Evolutionary conservation across 2,797 vertebrate genomes (phyloP).

Genomic region (Mormyrus proboscirostris): DNA sequence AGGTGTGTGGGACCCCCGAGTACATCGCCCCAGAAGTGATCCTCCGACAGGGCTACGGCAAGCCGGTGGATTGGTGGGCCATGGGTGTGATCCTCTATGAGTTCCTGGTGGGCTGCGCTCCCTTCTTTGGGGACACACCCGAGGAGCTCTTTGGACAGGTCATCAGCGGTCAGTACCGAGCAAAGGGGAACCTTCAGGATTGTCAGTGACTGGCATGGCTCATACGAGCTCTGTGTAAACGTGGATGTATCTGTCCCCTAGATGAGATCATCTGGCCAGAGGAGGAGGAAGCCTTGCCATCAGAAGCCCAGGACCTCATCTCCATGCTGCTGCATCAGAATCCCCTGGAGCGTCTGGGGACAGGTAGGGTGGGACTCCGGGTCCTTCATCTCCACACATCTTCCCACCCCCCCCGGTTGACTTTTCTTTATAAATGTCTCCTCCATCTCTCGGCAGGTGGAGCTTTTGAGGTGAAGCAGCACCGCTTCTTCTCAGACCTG

Average conservation of each 20-base stretch:
- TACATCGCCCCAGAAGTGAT: conserved; percentile 97
- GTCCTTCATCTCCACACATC: background rate
- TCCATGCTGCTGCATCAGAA: conserved; percentile 82
- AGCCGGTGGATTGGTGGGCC: conserved; percentile 97
- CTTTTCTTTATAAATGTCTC: background rate
- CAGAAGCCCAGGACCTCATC: conserved; percentile 88
- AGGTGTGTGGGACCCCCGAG: conserved; percentile 94
- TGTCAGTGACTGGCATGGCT: background rate
- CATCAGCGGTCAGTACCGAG: conserved; percentile 78
- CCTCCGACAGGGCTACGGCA: conserved; percentile 91
- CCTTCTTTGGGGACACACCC: conserved; percentile 93
- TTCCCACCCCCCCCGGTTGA: background rate
- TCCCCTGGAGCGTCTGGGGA: conserved; percentile 86
- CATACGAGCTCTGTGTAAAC: background rate
- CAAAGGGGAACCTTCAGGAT: background rate
- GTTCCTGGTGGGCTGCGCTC: conserved; percentile 88
- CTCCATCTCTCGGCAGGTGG: conserved; percentile 61
- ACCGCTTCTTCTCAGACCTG: conserved; percentile 83
- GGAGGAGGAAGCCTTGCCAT: conserved; percentile 86
- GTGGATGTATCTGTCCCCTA: conserved; percentile 34
- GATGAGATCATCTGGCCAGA: conserved; percentile 96
- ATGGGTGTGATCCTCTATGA: conserved; percentile 95
- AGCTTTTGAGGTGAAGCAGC: conserved; percentile 90
- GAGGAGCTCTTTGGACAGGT: conserved; percentile 97
- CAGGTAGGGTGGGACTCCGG: conserved; percentile 59